Evolutionary conservation across 2,888 invertebrate species (phyloP), one percentile per base, ranked within the genome.

Genomic region (Caenorhabditis zanzibari): DNA sequence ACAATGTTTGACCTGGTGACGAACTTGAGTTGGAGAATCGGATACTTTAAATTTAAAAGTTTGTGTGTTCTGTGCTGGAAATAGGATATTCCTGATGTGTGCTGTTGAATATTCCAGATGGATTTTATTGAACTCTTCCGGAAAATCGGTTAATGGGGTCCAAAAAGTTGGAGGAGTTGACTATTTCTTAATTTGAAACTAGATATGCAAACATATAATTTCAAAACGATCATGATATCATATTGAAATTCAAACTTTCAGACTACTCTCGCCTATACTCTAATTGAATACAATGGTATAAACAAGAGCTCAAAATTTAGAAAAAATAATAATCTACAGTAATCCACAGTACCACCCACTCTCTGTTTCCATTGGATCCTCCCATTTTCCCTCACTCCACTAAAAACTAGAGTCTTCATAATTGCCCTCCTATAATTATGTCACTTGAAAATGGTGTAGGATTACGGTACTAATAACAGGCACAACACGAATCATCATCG

Each of bases 401-500:
- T 16, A 28, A 47, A 47, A 64, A 64, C 64, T 49, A 32, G 47
- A 19, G 28, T 24, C 26, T 28, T n/a, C 32, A 32, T 28, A 28
- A 64, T 28, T 64, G 24, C 14, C 24, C 26, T 2, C n/a, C 49
- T 28, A 54, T 41, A 68, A 68, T 68, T 68, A 68, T 44, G 38
- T 68, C 54, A 38, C 68, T 68, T 54, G 68, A 63, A 73, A 49
- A 38, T n/a, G 73, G 63, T 63, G 63, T 75, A 32, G 47, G 64
- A 66, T 73, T 73, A 73, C 61, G 35, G 73, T 73, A 73, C 3
- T 19, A 47, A 38, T 38, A 38, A 38, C 38, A n/a, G n/a, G n/a
- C n/a, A 38, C 38, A 12, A 38, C 38, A 38, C 38, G 38, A 38
- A 47, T 47, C 47, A 44, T 12, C 22, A 44, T 58, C 32, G 2